Evolutionary conservation across 2,888 invertebrate genomes (phyloP).

Genomic region (Gastracanthus pulcherrimus): DNA sequence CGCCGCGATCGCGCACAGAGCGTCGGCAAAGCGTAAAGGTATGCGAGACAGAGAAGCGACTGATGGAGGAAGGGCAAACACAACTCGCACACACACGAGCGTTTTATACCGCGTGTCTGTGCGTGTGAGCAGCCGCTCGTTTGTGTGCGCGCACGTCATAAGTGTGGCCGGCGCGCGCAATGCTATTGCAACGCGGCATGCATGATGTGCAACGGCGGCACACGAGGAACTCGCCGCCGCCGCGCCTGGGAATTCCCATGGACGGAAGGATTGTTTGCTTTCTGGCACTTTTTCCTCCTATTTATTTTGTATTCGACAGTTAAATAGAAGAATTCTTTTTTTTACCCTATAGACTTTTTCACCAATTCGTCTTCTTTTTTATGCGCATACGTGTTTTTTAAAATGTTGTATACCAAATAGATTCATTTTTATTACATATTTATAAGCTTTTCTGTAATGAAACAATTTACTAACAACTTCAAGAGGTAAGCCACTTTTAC

Average conservation of each 20-base stretch:
- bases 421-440: background rate
- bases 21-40: constrained; percentile 61
- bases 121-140: background rate
- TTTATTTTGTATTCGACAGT: background rate
- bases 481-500: too few species aligned
- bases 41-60: constrained; percentile 58
- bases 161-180: constrained; percentile 72
- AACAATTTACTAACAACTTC: too few species aligned
- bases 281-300: background rate
- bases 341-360: background rate
- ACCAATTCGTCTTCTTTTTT: background rate
- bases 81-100: background rate
- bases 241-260: constrained; percentile 63
- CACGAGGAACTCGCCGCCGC: constrained; percentile 57
- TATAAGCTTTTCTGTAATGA: too few species aligned
- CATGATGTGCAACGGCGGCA: background rate
- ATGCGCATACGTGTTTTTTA: too few species aligned
- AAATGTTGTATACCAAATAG: background rate
- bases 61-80: background rate
- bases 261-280: constrained; percentile 39
- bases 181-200: background rate
- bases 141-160: constrained; percentile 69
- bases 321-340: constrained; percentile 20
- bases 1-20: background rate
- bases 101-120: background rate